Evolutionary conservation across 2,797 vertebrate species (phyloP).

Genomic region (Phoxinus dragarum): DNA sequence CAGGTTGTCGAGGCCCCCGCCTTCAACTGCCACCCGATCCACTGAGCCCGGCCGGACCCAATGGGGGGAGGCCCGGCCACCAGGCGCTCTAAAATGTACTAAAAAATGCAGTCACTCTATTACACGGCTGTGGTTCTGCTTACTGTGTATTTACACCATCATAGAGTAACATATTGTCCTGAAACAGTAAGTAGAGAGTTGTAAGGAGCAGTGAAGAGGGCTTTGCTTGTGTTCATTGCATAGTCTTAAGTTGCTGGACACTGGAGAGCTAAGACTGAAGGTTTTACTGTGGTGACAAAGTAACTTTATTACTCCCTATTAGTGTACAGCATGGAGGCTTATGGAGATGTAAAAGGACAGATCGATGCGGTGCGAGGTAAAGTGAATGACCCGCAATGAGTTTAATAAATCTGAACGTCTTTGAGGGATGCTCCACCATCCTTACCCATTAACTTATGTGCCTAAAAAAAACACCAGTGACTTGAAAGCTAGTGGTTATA

Average conservation of each 20-base stretch:
- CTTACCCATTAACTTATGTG: constrained; percentile 45
- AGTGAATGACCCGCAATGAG: constrained; percentile 57
- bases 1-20: too few species aligned
- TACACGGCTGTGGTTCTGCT: background rate
- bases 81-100: background rate
- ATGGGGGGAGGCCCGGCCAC: too few species aligned
- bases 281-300: constrained; percentile 78
- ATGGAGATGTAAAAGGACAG: constrained; percentile 73
- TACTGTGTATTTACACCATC: constrained; percentile 4
- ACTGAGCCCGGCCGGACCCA: too few species aligned
- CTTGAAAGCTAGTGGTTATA: background rate
- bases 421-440: constrained; percentile 45
- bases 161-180: constrained; percentile 3
- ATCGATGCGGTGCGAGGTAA: constrained; percentile 69
- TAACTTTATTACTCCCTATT: constrained; percentile 75
- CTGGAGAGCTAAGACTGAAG: constrained; percentile 58
- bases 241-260: constrained; percentile 40
- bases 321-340: constrained; percentile 66
- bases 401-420: constrained; percentile 56
- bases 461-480: constrained; percentile 43
- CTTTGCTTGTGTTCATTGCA: constrained; percentile 61
- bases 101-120: background rate
- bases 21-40: too few species aligned
- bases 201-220: constrained; percentile 41
- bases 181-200: constrained; percentile 24